Evolutionary conservation across 2,888 invertebrate genomes (phyloP).

Genomic region (Pachydiplax longipennis): DNA sequence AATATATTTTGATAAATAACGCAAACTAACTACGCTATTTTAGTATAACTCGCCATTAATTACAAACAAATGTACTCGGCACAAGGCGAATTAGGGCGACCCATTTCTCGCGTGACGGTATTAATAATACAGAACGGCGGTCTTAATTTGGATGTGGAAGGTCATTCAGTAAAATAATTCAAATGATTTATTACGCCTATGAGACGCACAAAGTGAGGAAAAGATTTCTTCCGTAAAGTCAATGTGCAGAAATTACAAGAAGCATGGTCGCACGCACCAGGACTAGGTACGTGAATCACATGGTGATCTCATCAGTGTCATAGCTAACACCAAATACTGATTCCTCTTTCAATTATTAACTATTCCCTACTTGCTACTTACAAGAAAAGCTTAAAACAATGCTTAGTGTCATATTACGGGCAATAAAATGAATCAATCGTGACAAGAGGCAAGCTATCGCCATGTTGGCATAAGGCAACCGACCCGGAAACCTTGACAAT

Average conservation of each 20-base stretch:
- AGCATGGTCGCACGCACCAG: slow-evolving; percentile 7
- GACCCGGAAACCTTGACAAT: slow-evolving; percentile 49
- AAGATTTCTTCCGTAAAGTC: no score
- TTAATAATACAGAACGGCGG: not conserved
- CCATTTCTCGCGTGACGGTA: not conserved
- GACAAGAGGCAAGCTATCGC: slow-evolving; percentile 42
- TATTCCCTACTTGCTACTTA: not conserved
- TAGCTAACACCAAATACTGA: not conserved
- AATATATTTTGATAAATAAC: not conserved
- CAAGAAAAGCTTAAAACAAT: not conserved
- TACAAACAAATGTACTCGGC: not conserved
- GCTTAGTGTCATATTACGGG: not conserved
- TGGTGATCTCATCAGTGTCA: slow-evolving; percentile 8
- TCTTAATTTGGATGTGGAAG: not conserved
- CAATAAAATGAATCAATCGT: not conserved
- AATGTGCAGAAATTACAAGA: not conserved
- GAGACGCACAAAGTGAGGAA: not conserved
- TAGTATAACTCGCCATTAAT: not conserved
- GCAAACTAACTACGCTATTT: not conserved
- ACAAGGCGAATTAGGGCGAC: not conserved
- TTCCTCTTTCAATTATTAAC: not conserved
- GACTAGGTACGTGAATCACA: slow-evolving; percentile 17
- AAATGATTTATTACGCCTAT: not conserved
- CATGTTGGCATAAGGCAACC: slow-evolving; percentile 43
- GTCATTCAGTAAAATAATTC: no score